Evolutionary conservation across 2,797 vertebrate species (phyloP).

Genomic region (Borostomias antarcticus): DNA sequence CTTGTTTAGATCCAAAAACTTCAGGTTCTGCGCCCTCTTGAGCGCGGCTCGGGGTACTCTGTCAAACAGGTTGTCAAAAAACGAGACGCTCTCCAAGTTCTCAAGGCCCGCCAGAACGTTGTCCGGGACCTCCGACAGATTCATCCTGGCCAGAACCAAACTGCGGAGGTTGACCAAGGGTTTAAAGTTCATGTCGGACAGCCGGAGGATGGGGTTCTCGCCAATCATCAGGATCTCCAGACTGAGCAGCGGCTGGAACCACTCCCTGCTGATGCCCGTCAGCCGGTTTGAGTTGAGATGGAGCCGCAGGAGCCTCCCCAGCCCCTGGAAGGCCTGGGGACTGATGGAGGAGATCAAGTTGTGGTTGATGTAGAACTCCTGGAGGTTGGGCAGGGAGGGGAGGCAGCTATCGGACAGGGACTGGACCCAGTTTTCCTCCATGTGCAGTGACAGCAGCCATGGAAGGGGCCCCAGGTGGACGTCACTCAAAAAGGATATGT

Average conservation of each 20-base stretch:
- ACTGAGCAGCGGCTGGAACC: conserved; percentile 84
- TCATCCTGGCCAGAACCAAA: conserved; percentile 87
- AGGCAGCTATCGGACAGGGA: conserved; percentile 82
- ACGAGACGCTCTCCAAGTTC: conserved; percentile 88
- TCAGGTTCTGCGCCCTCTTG: conserved; percentile 81
- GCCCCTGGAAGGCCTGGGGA: conserved; percentile 81
- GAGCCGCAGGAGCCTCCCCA: conserved; percentile 83
- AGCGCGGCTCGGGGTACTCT: conserved; percentile 82
- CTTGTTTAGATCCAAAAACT: conserved; percentile 90
- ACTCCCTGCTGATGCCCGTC: conserved; percentile 80
- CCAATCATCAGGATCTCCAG: conserved; percentile 90
- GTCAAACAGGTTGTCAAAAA: conserved; percentile 85
- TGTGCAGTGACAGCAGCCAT: conserved; percentile 83
- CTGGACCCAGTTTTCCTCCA: conserved; percentile 87
- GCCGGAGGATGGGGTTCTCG: conserved; percentile 84
- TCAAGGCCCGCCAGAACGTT: conserved; percentile 83
- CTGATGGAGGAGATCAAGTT: conserved; percentile 84
- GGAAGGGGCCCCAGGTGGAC: conserved; percentile 77
- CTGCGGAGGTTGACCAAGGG: conserved; percentile 85
- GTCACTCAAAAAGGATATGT: conserved; percentile 80
- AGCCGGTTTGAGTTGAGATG: conserved; percentile 88
- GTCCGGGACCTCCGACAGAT: conserved; percentile 85
- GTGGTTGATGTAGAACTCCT: conserved; percentile 90
- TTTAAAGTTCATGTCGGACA: conserved; percentile 87
- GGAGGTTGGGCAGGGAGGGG: conserved; percentile 79